phyloP scores from a whole-genome alignment of 2,888 invertebrate species.

The Acronicta leporina region DNA sequence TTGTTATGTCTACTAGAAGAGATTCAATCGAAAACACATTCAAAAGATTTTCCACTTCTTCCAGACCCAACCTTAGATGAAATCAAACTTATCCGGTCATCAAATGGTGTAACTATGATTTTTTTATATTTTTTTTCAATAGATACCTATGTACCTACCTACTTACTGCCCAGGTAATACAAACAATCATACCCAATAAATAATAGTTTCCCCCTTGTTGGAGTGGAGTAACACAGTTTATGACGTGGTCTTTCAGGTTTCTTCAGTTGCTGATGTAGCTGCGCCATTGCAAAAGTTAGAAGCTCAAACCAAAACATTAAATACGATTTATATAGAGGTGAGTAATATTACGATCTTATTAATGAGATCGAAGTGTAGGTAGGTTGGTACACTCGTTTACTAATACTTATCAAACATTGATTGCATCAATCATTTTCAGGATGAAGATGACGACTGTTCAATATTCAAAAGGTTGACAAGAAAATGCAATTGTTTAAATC shows the following conservation, averaged over 20 bases:
- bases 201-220: too few species aligned
- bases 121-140: constrained; percentile 21
- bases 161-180: not conserved
- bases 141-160: too few species aligned
- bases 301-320: constrained; percentile 65
- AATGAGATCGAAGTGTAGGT: too few species aligned
- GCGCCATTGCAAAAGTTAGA: constrained; percentile 63
- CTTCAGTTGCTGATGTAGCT: constrained; percentile 48
- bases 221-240: too few species aligned
- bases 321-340: constrained; percentile 69
- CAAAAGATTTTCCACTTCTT: constrained; percentile 44
- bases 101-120: constrained; percentile 55
- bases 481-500: constrained; percentile 79
- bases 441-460: constrained; percentile 78
- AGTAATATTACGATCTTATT: too few species aligned
- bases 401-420: not conserved
- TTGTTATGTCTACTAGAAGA: constrained; percentile 73
- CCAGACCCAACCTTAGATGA: constrained; percentile 41
- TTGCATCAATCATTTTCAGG: constrained; percentile 55
- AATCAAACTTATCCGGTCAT: constrained; percentile 39
- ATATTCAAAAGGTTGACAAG: constrained; percentile 78
- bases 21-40: constrained; percentile 71
- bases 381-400: too few species aligned
- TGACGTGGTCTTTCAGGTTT: constrained; percentile 50
- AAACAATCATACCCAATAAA: too few species aligned